Conservation (phyloP, 2,888 invertebrate genomes). For the Nomada hirtipes region DNA sequence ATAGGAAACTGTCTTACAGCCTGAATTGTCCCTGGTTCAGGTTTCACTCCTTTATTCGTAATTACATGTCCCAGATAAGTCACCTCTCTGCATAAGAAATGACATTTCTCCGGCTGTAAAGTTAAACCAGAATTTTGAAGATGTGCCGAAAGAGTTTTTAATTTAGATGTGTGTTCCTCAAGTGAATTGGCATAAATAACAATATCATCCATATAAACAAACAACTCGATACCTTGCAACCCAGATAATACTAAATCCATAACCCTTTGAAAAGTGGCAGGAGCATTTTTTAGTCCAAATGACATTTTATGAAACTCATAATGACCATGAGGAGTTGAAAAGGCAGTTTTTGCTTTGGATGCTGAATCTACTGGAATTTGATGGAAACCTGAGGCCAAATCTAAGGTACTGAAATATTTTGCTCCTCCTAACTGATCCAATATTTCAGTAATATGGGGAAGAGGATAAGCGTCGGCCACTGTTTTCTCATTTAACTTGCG, state of each 20-base stretch:
- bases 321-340: neutral
- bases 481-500: too few species aligned
- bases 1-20: neutral
- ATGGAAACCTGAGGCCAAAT: neutral
- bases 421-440: too few species aligned
- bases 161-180: neutral
- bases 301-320: neutral
- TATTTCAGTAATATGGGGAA: too few species aligned
- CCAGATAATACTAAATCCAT: neutral
- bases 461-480: too few species aligned
- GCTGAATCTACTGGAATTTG: neutral
- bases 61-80: neutral
- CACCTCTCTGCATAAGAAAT: neutral
- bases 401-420: neutral
- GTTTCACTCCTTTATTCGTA: neutral
- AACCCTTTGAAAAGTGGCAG: neutral
- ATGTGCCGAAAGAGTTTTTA: neutral
- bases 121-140: neutral
- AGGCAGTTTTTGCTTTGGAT: neutral
- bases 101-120: neutral
- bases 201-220: neutral
- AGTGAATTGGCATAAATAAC: neutral
- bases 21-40: neutral
- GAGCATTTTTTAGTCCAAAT: neutral
- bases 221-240: neutral